Evolutionary conservation across 2,888 invertebrate genomes (phyloP).

Genomic region (Andrena praecox): DNA sequence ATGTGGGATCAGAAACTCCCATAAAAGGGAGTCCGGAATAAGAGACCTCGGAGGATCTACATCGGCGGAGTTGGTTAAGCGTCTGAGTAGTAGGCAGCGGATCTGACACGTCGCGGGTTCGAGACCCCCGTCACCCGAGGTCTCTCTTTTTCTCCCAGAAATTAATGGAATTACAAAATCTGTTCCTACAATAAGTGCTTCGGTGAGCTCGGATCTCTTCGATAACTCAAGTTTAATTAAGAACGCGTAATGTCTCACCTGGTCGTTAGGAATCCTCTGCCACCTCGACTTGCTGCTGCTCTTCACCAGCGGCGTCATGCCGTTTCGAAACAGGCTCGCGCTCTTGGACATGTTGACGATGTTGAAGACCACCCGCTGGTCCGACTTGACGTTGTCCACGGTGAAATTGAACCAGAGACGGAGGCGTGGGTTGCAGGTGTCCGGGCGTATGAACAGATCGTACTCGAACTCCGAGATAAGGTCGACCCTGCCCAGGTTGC

Average conservation of each 20-base stretch:
- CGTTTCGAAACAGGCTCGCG: constrained; percentile 94
- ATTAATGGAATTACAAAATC: too few relatives aligned
- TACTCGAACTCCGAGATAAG: constrained; percentile 97
- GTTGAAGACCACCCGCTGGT: constrained; percentile 98
- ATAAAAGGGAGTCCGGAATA: too few relatives aligned
- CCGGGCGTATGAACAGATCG: constrained; percentile 97
- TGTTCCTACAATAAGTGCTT: too few relatives aligned
- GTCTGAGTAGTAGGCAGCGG: too few relatives aligned
- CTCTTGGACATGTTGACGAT: constrained; percentile 98
- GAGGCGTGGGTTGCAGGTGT: constrained; percentile 96
- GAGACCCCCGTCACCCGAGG: too few relatives aligned
- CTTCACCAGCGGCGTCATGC: constrained; percentile 97
- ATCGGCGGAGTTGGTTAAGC: too few relatives aligned
- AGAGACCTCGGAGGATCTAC: too few relatives aligned
- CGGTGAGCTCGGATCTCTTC: neutral
- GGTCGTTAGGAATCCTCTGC: constrained; percentile 87
- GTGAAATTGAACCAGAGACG: constrained; percentile 99
- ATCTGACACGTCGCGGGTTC: too few relatives aligned
- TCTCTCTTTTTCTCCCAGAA: too few relatives aligned
- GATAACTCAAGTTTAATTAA: neutral
- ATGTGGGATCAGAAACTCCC: too few relatives aligned
- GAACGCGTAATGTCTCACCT: constrained; percentile 60
- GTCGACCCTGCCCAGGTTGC: constrained; percentile 98
- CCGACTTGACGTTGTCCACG: constrained; percentile 96
- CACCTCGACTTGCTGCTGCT: constrained; percentile 96